phyloP scores from a whole-genome alignment of 2,113 vertebrate species.

The Bujurquina vittata region DNA sequence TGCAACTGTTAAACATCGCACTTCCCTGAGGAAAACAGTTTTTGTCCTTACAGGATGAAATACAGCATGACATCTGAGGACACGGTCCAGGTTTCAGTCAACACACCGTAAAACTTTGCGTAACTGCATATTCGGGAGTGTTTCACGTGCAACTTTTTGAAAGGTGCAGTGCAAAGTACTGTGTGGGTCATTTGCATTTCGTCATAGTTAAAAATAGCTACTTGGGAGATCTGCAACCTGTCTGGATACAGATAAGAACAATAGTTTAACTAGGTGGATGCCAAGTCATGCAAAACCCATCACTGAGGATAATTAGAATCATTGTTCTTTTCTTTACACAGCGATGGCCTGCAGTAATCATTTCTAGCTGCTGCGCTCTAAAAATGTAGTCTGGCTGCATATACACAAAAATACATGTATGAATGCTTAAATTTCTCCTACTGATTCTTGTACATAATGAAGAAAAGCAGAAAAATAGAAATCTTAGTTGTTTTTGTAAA shows the following conservation, averaged over 20 bases:
- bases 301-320: slow-evolving; percentile 50
- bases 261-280: slow-evolving; percentile 40
- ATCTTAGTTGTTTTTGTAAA: neutral
- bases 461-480: neutral
- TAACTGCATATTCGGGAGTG: slow-evolving; percentile 16
- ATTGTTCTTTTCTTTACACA: slow-evolving; percentile 49
- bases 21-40: slow-evolving; percentile 44
- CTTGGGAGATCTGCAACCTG: slow-evolving; percentile 11
- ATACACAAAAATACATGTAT: neutral
- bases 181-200: slow-evolving; percentile 28
- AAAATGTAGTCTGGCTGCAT: neutral
- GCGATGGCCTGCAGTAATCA: slow-evolving; percentile 19
- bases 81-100: slow-evolving; percentile 50
- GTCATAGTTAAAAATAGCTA: slow-evolving; percentile 51
- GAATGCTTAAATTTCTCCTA: neutral
- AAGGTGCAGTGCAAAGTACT: slow-evolving; percentile 25
- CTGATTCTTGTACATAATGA: neutral
- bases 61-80: slow-evolving; percentile 56
- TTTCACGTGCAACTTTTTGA: slow-evolving; percentile 31
- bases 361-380: neutral
- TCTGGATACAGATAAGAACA: slow-evolving; percentile 40
- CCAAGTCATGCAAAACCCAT: slow-evolving; percentile 57
- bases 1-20: slow-evolving; percentile 47
- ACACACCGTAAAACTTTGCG: slow-evolving; percentile 51
- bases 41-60: slow-evolving; percentile 56